These are phyloP conservation scores for Peromyscus eremicus DNA, from an alignment of 2,797 vertebrate species.

Conservation along the genomic window DNA sequence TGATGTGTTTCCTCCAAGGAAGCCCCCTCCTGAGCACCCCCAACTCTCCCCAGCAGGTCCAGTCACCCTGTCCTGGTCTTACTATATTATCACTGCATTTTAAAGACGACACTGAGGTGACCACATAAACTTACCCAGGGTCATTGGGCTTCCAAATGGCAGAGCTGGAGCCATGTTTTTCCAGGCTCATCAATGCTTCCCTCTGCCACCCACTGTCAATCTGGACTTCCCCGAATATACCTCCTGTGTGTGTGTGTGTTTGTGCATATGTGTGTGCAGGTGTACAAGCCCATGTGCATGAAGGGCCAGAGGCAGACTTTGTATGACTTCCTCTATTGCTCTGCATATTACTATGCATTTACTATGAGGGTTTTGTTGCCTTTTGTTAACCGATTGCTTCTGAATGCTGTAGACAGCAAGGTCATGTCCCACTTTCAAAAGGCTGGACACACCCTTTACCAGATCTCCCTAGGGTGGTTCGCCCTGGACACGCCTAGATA, in stretches of 20 bases:
- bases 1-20: background rate
- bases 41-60: background rate
- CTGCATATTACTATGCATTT: no score
- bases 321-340: background rate
- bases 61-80: background rate
- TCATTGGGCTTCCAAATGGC: conserved; percentile 34
- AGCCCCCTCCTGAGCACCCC: background rate
- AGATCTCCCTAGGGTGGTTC: background rate
- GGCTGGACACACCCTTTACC: background rate
- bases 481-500: background rate
- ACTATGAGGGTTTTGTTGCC: background rate
- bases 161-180: background rate
- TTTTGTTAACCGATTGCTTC: background rate
- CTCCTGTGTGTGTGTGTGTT: background rate
- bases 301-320: background rate
- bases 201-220: background rate
- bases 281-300: background rate
- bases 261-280: background rate
- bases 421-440: background rate
- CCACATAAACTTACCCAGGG: conserved; percentile 67
- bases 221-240: fast-evolving
- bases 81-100: background rate
- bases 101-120: conserved; percentile 53
- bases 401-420: background rate
- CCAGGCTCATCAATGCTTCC: background rate